Conservation (phyloP, 2,888 invertebrate species). For the Capitulum mitella region DNA sequence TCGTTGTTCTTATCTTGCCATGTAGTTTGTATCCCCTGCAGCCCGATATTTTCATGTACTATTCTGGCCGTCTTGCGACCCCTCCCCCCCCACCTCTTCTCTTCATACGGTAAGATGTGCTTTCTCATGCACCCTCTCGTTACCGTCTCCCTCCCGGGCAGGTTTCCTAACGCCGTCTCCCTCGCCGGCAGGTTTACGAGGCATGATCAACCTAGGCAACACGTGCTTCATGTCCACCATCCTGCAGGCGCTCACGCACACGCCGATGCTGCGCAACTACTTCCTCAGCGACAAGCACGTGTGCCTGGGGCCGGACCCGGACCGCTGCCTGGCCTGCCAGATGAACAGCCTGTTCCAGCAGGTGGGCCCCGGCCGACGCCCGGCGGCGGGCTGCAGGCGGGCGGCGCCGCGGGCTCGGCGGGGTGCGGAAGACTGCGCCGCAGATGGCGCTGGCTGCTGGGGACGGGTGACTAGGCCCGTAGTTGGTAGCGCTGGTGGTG, state of each 20-base stretch:
- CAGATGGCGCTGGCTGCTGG: too few species aligned
- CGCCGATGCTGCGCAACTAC: constrained; percentile 87
- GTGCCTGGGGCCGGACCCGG: constrained; percentile 58
- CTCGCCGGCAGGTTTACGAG: constrained; percentile 62
- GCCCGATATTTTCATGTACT: too few species aligned
- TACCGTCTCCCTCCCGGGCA: constrained; percentile 38
- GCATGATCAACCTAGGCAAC: constrained; percentile 89
- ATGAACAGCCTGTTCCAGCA: constrained; percentile 92
- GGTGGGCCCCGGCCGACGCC: constrained; percentile 41
- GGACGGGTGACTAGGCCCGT: too few species aligned
- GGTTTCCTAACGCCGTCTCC: constrained; percentile 51
- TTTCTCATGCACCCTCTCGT: not conserved
- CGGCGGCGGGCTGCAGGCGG: too few species aligned
- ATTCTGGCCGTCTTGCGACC: not conserved
- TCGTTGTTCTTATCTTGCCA: too few species aligned
- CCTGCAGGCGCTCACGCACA: constrained; percentile 89
- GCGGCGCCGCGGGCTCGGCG: too few species aligned
- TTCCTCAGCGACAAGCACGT: constrained; percentile 89
- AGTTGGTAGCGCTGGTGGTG: too few species aligned
- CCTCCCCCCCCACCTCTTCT: not conserved
- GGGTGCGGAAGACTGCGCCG: too few species aligned
- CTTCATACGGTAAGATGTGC: too few species aligned
- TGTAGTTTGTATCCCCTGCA: too few species aligned
- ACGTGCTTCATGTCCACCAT: constrained; percentile 99
- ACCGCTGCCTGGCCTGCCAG: constrained; percentile 88